Evolutionary conservation across 2,888 invertebrate species (phyloP), one percentile per base, ranked within the genome.

Genomic region (Volucella inflata): DNA sequence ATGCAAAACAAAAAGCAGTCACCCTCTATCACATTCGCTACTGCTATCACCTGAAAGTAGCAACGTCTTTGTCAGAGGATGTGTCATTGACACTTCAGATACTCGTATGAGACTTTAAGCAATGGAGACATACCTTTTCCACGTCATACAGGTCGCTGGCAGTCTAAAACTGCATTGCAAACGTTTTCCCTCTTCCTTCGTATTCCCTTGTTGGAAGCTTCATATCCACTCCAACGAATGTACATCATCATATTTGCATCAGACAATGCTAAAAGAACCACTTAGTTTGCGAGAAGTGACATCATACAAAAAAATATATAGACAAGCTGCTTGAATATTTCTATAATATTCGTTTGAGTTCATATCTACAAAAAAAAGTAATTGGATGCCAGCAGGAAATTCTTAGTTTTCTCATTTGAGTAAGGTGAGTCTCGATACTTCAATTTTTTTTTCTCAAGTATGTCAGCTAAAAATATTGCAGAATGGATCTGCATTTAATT

Each of bases 81-180:
- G 84, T 84, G 84, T 84, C 84, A 80, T 80, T 84, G 84, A 84
- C 84, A 84, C 84, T 84, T 84, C 70, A 84, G 75, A 84, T 80
- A 67, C 80, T 80, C 57, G 36, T 70, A 64, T 36, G 46, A 51
- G 59, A 64, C 75, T 67, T 42, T 70, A 74, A 71, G 48, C 65
- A 70, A 46, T 74, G 79, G 68, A 79, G 83, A 80, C 70, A 67
- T 80, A 70, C 55, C 83, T 70, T 55, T 72, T 74, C 59, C 57
- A 71, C 79, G 48, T 42, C 48, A 59, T 57, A 10, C n/a, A 11
- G 14, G 75, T 57, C 68, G 70, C 30, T 1, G 4, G 30, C 30
- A 75, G 65, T 62, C 78, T 67, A 44, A 82, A 78, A 68, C 60
- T 72, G 60, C 78, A 74, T 42, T 40, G 79, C 74, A 68, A 64